A percentile compares a stretch with the other conserved stretches of the same genome.
phyloP scores from a whole-genome alignment of 2,888 invertebrate species.

The Congeria kusceri region DNA sequence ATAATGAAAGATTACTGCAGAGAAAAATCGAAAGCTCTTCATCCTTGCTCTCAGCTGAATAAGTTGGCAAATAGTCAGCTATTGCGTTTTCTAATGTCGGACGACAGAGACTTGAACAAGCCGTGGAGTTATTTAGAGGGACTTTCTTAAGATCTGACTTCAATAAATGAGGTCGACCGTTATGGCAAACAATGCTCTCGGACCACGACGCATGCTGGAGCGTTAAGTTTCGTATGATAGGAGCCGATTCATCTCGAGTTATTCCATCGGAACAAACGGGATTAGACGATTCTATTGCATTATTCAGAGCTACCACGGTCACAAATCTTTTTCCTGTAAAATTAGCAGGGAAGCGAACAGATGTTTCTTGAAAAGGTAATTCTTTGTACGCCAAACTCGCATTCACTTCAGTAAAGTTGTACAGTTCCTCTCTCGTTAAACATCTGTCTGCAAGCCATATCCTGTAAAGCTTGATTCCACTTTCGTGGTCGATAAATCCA shows the following conservation, averaged over 20 bases:
- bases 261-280: slow-evolving; percentile 75
- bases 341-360: slow-evolving; percentile 16
- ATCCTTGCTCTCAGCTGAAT: slow-evolving; percentile 4
- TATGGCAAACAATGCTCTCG: slow-evolving; percentile 51
- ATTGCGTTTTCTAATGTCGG: background rate
- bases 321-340: slow-evolving; percentile 58
- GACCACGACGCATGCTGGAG: slow-evolving; percentile 44
- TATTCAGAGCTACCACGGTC: slow-evolving; percentile 71
- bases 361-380: slow-evolving; percentile 28
- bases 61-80: slow-evolving; percentile 18
- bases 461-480: slow-evolving; percentile 64
- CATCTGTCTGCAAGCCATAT: slow-evolving; percentile 57
- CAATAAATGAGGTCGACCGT: slow-evolving; percentile 47
- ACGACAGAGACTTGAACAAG: slow-evolving; percentile 25
- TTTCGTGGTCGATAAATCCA: slow-evolving; percentile 74
- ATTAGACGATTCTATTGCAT: slow-evolving; percentile 69
- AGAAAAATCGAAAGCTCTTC: slow-evolving; percentile 16
- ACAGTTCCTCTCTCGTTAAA: slow-evolving; percentile 29
- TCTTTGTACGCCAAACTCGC: slow-evolving; percentile 1
- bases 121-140: slow-evolving; percentile 19
- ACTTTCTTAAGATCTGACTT: slow-evolving; percentile 39
- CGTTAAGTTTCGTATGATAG: slow-evolving; percentile 49
- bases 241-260: slow-evolving; percentile 59
- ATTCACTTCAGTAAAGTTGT: background rate
- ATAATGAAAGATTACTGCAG: slow-evolving; percentile 25